Conservation (phyloP, 2,888 invertebrate species). For the Phragmatobia fuliginosa region DNA sequence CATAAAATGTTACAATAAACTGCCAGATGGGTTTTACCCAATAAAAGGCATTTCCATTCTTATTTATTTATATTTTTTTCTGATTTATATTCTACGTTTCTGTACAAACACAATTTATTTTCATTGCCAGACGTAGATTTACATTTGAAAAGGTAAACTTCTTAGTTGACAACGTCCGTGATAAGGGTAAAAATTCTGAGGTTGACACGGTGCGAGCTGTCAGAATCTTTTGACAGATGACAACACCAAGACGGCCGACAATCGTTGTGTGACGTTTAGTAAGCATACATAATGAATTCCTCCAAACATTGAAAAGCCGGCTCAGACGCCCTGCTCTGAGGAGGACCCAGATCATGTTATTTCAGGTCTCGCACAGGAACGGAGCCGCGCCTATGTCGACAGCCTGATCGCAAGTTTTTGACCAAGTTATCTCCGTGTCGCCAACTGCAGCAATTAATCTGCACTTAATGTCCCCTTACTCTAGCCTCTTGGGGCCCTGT, state of each 20-base stretch:
- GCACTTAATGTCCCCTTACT: no score
- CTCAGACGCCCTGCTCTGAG: no score
- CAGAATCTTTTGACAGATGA: slow-evolving; percentile 58
- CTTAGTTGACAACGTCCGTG: slow-evolving; percentile 43
- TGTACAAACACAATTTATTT: slow-evolving; percentile 9
- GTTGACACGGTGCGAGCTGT: slow-evolving; percentile 50
- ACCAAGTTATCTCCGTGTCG: no score
- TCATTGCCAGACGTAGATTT: slow-evolving; percentile 32
- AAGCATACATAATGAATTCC: not conserved
- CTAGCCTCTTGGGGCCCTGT: no score
- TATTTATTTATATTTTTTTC: not conserved
- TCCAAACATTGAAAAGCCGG: not conserved
- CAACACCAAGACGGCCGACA: slow-evolving; percentile 50
- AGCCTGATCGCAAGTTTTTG: no score
- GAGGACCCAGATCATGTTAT: no score
- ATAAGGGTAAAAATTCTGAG: slow-evolving; percentile 59
- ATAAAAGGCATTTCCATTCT: not conserved
- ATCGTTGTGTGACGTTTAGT: slow-evolving; percentile 16
- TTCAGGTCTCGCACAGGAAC: no score
- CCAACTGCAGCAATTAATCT: no score
- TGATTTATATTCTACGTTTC: not conserved
- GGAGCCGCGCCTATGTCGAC: no score
- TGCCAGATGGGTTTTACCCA: not conserved
- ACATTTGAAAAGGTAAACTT: slow-evolving; percentile 51
- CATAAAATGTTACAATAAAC: not conserved